Percentiles rank a stretch among this genome's conserved stretches.
Evolutionary conservation across 2,113 vertebrate species (phyloP).

Genomic region (Scomber japonicus): DNA sequence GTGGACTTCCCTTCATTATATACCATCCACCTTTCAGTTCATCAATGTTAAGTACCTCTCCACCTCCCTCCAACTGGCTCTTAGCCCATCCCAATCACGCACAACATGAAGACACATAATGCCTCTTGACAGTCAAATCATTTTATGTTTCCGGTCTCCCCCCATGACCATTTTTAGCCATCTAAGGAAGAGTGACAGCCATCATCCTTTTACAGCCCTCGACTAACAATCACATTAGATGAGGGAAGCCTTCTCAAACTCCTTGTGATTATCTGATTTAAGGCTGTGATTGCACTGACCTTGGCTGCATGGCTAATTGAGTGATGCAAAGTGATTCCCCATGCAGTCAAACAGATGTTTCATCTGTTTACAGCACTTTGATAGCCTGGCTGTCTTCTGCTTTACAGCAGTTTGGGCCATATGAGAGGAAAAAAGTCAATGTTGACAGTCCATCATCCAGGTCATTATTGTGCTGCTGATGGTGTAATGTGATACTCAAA

Average conservation of each 20-base stretch:
- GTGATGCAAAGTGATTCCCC: constrained; percentile 56
- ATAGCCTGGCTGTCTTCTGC: constrained; percentile 51
- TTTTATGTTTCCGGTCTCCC: constrained; percentile 69
- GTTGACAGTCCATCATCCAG: constrained; percentile 72
- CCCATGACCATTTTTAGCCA: constrained; percentile 54
- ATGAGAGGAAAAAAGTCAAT: constrained; percentile 72
- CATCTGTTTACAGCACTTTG: constrained; percentile 61
- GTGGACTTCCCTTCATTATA: constrained; percentile 38
- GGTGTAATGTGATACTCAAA: constrained; percentile 34
- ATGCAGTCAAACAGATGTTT: constrained; percentile 61
- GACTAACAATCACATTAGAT: constrained; percentile 71
- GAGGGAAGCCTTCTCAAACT: constrained; percentile 50
- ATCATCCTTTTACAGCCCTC: constrained; percentile 72
- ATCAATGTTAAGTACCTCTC: constrained; percentile 27
- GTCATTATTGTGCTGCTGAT: constrained; percentile 66
- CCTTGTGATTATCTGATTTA: constrained; percentile 50
- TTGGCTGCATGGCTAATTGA: constrained; percentile 66
- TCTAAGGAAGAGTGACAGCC: constrained; percentile 43
- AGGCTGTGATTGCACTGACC: constrained; percentile 60
- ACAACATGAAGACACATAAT: constrained; percentile 3
- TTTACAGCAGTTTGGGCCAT: constrained; percentile 54
- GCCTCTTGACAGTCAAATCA: constrained; percentile 39
- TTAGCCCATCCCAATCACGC: constrained; percentile 59
- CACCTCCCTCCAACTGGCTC: constrained; percentile 30
- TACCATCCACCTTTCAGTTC: constrained; percentile 50